Evolutionary conservation across 2,888 invertebrate genomes (phyloP), one percentile per base, ranked within the genome.

Genomic region (Synergus laeviventris): DNA sequence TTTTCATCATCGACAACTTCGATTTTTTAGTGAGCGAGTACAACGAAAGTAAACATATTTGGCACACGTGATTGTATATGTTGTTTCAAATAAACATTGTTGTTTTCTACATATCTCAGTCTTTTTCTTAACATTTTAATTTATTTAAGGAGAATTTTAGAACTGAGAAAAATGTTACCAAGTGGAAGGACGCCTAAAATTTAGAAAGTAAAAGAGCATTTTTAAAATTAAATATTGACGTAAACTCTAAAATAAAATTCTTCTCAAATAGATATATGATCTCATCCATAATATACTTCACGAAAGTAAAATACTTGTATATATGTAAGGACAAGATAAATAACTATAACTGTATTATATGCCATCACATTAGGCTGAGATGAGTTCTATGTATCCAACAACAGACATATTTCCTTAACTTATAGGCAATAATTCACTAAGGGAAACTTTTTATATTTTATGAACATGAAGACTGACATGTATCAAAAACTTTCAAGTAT

Each of bases 71-170:
- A 87, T 83, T 87, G 86, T 88, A 88, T 24, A 70, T 85, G 86
- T 88, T 86, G 85, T 87, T 88, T 86, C 83, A 84, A 88, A 88
- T 88, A 87, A 88, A 84, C 82, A 87, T 87, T 87, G 87, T 87
- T 87, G 87, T 88, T 88, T 88, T 88, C 81, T 87, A 87, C 59
- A 59, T 59, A 24, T 5, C 4, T 18, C 1, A 59, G 59, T 59
- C 59, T 24, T 14, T 5, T 24, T 14, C 21, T 56, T 14, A 14
- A 18, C 12, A 4, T 31, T 7, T 4, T 31, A 31, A 31, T 31
- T 5, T 31, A 5, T 31, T 31, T 31, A 31, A 31, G 31, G 31
- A 31, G 5, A 31, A 31, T 31, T 31, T 4, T 2, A 31, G 5
- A 31, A 31, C 0, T 31, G 4, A 31, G 3, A 31, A 31, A 31